A percentile compares a stretch with the other conserved stretches of the same genome.
Evolutionary conservation across 1,140 invertebrate genomes (phyloP).

Genomic region (Eupeodes corollae): DNA sequence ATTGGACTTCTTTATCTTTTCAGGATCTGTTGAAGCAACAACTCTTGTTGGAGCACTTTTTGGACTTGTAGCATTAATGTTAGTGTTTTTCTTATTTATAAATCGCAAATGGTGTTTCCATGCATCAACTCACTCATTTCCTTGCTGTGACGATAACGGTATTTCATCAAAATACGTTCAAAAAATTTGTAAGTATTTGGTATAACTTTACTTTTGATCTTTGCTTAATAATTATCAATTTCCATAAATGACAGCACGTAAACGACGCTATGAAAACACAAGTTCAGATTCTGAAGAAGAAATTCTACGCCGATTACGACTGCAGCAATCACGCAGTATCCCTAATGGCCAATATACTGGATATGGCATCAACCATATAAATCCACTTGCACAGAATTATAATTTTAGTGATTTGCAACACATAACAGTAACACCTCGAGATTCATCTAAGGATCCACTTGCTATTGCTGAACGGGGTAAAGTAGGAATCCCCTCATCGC

Average conservation of each 20-base stretch:
- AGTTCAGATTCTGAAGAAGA: constrained; percentile 69
- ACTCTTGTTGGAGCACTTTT: constrained; percentile 66
- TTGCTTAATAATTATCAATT: background rate
- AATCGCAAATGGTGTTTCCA: constrained; percentile 68
- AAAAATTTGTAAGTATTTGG: constrained; percentile 36
- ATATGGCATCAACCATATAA: constrained; percentile 28
- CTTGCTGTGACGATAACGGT: constrained; percentile 48
- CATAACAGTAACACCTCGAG: constrained; percentile 22
- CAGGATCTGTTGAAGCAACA: constrained; percentile 67
- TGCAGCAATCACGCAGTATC: constrained; percentile 28
- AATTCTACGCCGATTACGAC: constrained; percentile 49
- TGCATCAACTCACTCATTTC: constrained; percentile 41
- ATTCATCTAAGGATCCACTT: constrained; percentile 24
- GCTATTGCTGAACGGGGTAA: constrained; percentile 34
- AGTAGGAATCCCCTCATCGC: constrained; percentile 35
- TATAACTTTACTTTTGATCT: background rate
- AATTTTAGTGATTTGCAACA: constrained; percentile 27
- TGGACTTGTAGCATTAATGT: constrained; percentile 57
- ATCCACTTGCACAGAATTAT: constrained; percentile 25
- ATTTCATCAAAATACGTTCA: constrained; percentile 39
- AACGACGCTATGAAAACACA: constrained; percentile 42
- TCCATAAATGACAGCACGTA: constrained; percentile 20
- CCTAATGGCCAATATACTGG: constrained; percentile 19
- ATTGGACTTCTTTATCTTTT: no score
- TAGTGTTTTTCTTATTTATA: constrained; percentile 70